A percentile compares a stretch with the other conserved stretches of the same genome.
These are phyloP conservation scores for Drosophila parvula DNA, from an alignment of 1,140 invertebrate species.

Conservation along the genomic window DNA sequence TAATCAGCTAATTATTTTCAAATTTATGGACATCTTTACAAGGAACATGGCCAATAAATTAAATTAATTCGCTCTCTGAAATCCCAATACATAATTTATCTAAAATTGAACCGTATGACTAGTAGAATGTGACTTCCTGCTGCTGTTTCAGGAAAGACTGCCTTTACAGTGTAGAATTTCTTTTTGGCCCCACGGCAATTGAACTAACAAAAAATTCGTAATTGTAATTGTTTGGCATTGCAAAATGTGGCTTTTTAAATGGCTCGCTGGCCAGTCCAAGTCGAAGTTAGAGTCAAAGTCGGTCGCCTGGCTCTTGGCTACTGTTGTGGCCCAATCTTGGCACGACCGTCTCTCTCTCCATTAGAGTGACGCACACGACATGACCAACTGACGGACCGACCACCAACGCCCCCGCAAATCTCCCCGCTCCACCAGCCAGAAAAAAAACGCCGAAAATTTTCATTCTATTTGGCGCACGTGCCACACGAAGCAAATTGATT, in stretches of 20 bases:
- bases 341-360: slow-evolving; percentile 58
- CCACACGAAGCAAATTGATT: slow-evolving; percentile 83
- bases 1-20: too few relatives aligned
- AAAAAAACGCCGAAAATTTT: slow-evolving; percentile 49
- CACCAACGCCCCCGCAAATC: slow-evolving; percentile 31
- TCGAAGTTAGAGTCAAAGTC: slow-evolving; percentile 22
- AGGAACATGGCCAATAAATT: too few relatives aligned
- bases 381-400: slow-evolving; percentile 57
- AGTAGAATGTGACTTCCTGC: not conserved
- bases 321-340: slow-evolving; percentile 74
- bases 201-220: slow-evolving; percentile 66
- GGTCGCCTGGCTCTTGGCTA: slow-evolving; percentile 63
- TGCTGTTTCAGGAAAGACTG: not conserved
- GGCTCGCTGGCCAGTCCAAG: slow-evolving; percentile 36
- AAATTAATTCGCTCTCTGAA: too few relatives aligned
- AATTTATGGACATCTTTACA: too few relatives aligned
- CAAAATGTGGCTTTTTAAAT: slow-evolving; percentile 78
- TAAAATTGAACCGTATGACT: not conserved
- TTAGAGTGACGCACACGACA: slow-evolving; percentile 78
- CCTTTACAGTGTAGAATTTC: slow-evolving; percentile 38
- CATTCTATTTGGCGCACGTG: slow-evolving; percentile 82
- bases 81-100: too few relatives aligned
- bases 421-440: slow-evolving; percentile 4
- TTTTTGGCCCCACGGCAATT: slow-evolving; percentile 55
- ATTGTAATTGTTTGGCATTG: slow-evolving; percentile 75